These are phyloP conservation scores for Tetrax tetrax DNA, from an alignment of 2,113 vertebrate species.

Conservation along the genomic window DNA sequence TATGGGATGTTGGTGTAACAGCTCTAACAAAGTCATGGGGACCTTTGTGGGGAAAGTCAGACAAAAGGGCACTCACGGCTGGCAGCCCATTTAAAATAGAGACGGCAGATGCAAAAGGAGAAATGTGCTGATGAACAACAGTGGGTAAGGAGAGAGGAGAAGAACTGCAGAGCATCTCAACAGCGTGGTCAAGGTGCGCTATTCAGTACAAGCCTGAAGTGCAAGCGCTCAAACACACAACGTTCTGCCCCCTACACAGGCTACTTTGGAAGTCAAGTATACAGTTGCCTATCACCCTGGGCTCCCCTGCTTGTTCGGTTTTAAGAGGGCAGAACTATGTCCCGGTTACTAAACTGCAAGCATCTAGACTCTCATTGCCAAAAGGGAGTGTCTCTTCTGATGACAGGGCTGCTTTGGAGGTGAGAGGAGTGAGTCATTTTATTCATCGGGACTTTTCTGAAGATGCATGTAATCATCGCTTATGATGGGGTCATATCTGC, in stretches of 20 bases:
- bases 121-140: neutral
- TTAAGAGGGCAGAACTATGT: neutral
- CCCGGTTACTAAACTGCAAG: neutral
- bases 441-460: neutral
- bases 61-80: neutral
- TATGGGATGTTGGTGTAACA: neutral
- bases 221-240: neutral
- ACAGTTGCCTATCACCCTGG: neutral
- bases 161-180: neutral
- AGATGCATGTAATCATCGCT: neutral
- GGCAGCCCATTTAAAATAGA: neutral
- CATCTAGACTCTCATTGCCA: neutral
- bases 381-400: constrained; percentile 19
- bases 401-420: neutral
- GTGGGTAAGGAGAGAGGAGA: neutral
- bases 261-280: neutral
- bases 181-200: neutral
- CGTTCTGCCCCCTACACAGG: rapidly evolving
- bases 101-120: neutral
- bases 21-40: neutral
- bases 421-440: neutral
- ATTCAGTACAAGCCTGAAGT: neutral
- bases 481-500: neutral
- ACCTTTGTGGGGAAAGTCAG: neutral
- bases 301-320: neutral